Evolutionary conservation across 2,113 vertebrate genomes (phyloP).

Genomic region (Albula goreensis): DNA sequence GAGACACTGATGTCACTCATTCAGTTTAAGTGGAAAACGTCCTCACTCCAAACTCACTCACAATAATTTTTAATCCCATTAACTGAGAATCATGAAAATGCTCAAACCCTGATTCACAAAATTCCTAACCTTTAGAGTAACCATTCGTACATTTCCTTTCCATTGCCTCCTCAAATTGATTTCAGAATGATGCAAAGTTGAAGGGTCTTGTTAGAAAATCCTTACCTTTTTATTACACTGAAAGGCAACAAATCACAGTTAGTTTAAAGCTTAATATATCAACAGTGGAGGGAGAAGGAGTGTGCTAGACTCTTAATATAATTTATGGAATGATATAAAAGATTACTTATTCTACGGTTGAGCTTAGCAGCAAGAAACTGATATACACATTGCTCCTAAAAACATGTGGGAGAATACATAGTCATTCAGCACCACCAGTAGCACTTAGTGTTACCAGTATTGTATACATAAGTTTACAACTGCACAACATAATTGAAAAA

Average conservation of each 20-base stretch:
- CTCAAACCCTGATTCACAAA: background rate
- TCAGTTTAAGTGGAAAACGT: background rate
- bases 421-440: background rate
- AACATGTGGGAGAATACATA: background rate
- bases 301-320: background rate
- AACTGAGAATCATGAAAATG: background rate
- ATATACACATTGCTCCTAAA: background rate
- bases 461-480: background rate
- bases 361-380: background rate
- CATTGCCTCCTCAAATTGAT: background rate
- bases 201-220: background rate
- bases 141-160: background rate
- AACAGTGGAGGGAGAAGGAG: background rate
- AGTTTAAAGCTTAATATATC: background rate
- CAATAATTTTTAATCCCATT: background rate
- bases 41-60: background rate
- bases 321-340: background rate
- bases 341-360: background rate
- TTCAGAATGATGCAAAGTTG: background rate
- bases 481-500: background rate
- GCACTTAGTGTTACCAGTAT: background rate
- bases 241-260: background rate
- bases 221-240: background rate
- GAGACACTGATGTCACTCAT: background rate
- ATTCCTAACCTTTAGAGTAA: background rate